Evolutionary conservation across 1,140 invertebrate genomes (phyloP).

Genomic region (Drosophila novamexicana): DNA sequence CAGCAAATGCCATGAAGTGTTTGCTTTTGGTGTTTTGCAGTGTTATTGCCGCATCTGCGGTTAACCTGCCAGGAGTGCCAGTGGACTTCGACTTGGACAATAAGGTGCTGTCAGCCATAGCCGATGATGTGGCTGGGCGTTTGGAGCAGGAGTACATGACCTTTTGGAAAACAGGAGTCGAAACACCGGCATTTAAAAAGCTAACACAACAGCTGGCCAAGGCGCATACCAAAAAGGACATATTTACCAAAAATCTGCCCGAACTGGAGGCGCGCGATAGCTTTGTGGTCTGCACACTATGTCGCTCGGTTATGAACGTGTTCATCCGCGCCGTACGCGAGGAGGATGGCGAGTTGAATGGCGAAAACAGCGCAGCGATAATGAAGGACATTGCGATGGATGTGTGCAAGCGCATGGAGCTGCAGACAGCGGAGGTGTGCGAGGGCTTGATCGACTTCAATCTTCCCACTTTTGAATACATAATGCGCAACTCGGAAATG

Average conservation of each 20-base stretch:
- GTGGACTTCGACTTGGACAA: conserved; percentile 61
- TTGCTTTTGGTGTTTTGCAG: conserved; percentile 46
- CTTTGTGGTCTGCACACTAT: conserved; percentile 85
- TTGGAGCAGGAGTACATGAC: conserved; percentile 68
- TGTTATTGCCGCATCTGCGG: conserved; percentile 43
- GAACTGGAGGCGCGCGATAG: conserved; percentile 62
- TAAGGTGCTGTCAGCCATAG: conserved; percentile 64
- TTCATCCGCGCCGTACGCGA: conserved; percentile 83
- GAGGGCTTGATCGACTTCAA: conserved; percentile 86
- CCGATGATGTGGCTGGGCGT: conserved; percentile 63
- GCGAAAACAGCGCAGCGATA: conserved; percentile 39
- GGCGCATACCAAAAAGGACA: conserved; percentile 71
- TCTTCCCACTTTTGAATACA: conserved; percentile 72
- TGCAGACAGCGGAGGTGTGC: conserved; percentile 87
- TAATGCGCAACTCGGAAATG: conserved; percentile 59
- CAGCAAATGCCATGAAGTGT: conserved; percentile 52
- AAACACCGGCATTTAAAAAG: conserved; percentile 56
- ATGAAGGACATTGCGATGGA: conserved; percentile 82
- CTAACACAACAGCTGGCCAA: conserved; percentile 66
- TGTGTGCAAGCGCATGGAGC: conserved; percentile 86
- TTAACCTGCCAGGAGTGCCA: conserved; percentile 69
- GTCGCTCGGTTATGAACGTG: conserved; percentile 84
- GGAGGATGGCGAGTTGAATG: conserved; percentile 61
- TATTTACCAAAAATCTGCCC: conserved; percentile 67
- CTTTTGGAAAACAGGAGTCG: conserved; percentile 65